Conservation (phyloP, 2,113 vertebrate genomes). For the Vulpes lagopus region DNA sequence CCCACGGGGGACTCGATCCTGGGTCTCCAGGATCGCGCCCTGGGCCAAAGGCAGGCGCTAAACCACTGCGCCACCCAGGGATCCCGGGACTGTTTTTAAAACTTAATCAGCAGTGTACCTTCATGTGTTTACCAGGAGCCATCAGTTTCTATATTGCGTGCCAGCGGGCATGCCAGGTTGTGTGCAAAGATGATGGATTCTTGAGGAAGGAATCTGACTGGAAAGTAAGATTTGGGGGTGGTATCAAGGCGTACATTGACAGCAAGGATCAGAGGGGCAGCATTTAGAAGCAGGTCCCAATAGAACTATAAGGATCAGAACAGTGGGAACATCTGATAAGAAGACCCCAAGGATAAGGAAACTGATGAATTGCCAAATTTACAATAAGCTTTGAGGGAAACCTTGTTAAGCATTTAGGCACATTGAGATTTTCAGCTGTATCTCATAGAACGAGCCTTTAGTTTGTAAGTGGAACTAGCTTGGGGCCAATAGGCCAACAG, state of each 20-base stretch:
- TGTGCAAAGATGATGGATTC: background rate
- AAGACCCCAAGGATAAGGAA: background rate
- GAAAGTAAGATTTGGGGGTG: background rate
- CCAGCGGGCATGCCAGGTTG: background rate
- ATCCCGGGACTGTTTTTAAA: background rate
- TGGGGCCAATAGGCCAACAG: background rate
- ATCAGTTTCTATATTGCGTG: background rate
- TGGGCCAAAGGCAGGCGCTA: too few species aligned
- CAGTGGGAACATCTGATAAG: background rate
- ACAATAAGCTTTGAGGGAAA: background rate
- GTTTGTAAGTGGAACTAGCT: slow-evolving; percentile 12
- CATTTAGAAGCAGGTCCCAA: background rate
- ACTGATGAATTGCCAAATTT: background rate
- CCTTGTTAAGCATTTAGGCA: background rate
- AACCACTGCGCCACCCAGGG: too few species aligned
- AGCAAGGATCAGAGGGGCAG: background rate
- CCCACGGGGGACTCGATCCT: too few species aligned
- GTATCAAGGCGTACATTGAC: background rate
- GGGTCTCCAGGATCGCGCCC: too few species aligned
- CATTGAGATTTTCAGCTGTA: background rate
- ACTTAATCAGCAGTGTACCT: background rate
- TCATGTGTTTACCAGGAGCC: background rate
- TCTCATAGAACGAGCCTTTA: background rate
- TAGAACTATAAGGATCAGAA: background rate
- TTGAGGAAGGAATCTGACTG: background rate